Percentiles rank a stretch among this genome's conserved stretches.
Evolutionary conservation across 1,140 invertebrate genomes (phyloP).

Genomic region (Apis florea): DNA sequence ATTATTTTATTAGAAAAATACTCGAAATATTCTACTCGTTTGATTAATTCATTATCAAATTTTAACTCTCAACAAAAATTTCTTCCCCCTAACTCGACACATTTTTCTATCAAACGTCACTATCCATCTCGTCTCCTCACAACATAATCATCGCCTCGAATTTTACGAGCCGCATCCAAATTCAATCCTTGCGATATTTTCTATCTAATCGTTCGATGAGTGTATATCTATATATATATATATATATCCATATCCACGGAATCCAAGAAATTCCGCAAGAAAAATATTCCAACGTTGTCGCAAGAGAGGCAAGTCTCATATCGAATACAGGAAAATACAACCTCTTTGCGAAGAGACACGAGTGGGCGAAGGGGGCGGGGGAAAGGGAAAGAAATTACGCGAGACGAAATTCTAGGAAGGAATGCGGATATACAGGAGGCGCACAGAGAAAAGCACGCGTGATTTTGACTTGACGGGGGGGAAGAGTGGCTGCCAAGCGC

Average conservation of each 20-base stretch:
- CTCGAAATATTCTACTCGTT: too few species aligned
- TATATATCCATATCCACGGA: neutral
- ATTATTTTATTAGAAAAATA: too few species aligned
- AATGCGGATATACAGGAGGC: conserved; percentile 28
- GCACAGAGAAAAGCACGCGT: conserved; percentile 54
- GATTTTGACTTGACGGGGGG: conserved; percentile 58
- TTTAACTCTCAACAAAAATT: too few species aligned
- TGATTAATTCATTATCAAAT: too few species aligned
- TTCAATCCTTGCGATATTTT: too few species aligned
- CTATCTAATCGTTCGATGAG: neutral
- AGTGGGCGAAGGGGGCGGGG: too few species aligned
- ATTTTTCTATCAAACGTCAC: too few species aligned
- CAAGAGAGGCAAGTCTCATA: conserved; percentile 27
- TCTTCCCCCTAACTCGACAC: too few species aligned
- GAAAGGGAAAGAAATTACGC: conserved; percentile 35
- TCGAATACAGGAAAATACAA: conserved; percentile 36
- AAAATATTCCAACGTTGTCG: conserved; percentile 6
- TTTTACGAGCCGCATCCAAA: too few species aligned
- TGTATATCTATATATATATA: neutral
- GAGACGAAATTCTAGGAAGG: conserved; percentile 35
- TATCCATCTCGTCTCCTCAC: too few species aligned
- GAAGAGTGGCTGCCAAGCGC: conserved; percentile 61
- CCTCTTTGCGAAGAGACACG: neutral
- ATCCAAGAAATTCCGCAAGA: neutral
- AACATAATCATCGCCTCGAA: too few species aligned